Evolutionary conservation across 1,140 invertebrate species (phyloP), one percentile per base, ranked within the genome.

Genomic region (Lordiphosa stackelbergi): DNA sequence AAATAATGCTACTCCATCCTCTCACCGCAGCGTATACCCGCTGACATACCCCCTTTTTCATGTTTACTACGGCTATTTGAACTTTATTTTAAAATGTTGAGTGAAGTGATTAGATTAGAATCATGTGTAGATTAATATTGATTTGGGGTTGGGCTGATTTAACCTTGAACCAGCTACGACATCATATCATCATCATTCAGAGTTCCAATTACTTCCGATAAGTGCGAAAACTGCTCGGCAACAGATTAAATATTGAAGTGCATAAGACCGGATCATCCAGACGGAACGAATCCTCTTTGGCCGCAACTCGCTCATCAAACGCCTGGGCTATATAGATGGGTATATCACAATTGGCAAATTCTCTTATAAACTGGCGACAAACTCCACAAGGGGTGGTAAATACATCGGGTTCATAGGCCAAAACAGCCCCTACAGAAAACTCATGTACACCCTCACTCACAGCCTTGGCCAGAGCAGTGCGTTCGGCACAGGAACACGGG

Each of bases 351-450:
- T 88, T 85, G 4, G 91, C 91, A 86, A 96, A 96, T 88, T 97
- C 94, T 31, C 89, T 89, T 5, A 97, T 90, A 47, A 93, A 90
- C 88, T 99, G 97, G 38, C 98, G 89, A 87, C 98, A 99, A 3
- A 95, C 91, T 4, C 98, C 98, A 88, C 98, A 99, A 0, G 97
- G 97, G 1, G 93, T 90, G 0, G 93, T 93, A 68, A 95, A 94
- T 5, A 78, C 85, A 13, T 92, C 88, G 19, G 91, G 88, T 37
- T 92, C 89, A 49, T 93, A 91, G 4, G 92, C 93, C 0, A 93
- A 89, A 3, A 99, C 92, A 1, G 94, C 93, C 3, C 97, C 90
- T 0, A 91, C 91, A 51, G 89, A 90, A 71, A 98, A 96, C 42
- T 93, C 91, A 13, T 73, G 88, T 58, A 93, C 91, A 0, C 97